Conservation (phyloP, 2,888 invertebrate genomes). For the Timandra comae region DNA sequence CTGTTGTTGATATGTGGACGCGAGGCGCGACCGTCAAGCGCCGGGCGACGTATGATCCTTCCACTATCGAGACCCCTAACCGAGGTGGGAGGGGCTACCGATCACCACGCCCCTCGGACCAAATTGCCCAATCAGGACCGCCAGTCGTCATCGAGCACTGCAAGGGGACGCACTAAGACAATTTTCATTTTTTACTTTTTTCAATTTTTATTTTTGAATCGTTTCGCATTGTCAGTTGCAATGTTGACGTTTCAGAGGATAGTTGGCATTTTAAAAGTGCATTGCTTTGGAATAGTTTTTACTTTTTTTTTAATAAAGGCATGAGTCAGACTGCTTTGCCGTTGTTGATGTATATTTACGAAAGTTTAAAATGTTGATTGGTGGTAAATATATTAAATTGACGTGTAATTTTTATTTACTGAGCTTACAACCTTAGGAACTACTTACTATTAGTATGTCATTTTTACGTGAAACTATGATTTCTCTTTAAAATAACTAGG, state of each 20-base stretch:
- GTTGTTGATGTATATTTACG: constrained; percentile 8
- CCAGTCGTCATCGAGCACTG: constrained; percentile 54
- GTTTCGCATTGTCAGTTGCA: constrained; percentile 55
- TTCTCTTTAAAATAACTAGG: too few species aligned
- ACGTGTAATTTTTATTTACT: too few species aligned
- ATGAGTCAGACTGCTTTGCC: constrained; percentile 10
- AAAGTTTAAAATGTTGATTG: constrained; percentile 1
- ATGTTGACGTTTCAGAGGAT: constrained; percentile 47
- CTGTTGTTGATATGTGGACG: constrained; percentile 36
- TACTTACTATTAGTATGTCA: too few species aligned
- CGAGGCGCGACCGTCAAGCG: constrained; percentile 71
- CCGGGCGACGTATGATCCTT: constrained; percentile 66
- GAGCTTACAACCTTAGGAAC: too few species aligned
- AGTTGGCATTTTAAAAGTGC: constrained; percentile 38
- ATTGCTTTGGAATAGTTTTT: constrained; percentile 32
- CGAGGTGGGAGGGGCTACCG: constrained; percentile 52
- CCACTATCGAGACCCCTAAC: constrained; percentile 54
- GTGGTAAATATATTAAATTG: too few species aligned
- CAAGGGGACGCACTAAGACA: constrained; percentile 68
- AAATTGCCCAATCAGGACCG: constrained; percentile 41
- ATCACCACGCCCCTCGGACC: constrained; percentile 51
- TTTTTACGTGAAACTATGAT: too few species aligned
- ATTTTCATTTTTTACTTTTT: constrained; percentile 63
- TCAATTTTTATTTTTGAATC: constrained; percentile 57
- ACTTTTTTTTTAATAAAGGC: constrained; percentile 11